Base-by-base conservation (phyloP, 2,888 invertebrate species). In the Polydesmus complanatus region DNA sequence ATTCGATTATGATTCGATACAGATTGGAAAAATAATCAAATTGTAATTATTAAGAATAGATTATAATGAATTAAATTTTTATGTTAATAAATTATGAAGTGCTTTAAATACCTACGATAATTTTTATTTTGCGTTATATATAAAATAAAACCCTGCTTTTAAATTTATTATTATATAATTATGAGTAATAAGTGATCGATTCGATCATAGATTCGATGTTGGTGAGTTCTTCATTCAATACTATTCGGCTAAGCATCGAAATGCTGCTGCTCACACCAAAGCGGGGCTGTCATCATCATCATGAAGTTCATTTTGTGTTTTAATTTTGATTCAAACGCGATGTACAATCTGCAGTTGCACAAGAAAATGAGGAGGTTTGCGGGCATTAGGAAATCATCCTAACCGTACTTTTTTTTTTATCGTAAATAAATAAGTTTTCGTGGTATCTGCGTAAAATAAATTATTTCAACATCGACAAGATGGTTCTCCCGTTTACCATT, bases 391-490 rank as follows among this genome's bases (percentile, higher is more conserved):
- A 56, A 27, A 27, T 14, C 19, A 27, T 56, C 56, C 56, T 56
- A 56, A 56, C 56, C 56, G 5, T 14, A 3, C 27, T 19, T 54
- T 27, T 56, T 18, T 19, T 22, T 27, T 21, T 56, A 21, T 54
- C 25, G 26, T 54, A 21, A 22, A 18, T 27, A 19, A 56, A 21
- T 56, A 37, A 56, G 37, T 37, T 56, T 56, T 56, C 56, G 56
- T 56, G 56, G 56, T 56, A 56, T 56, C 56, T 56, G 27, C 56
- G 56, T 56, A 37, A 51, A 51, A 19, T n/a, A n/a, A 18, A 51
- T 19, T 51, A 5, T 21, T 51, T 19, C 19, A 51, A 51, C 51
- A 51, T 51, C 51, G 51, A 21, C 56, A 56, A 56, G 56, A 56
- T 56, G 56, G 56, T 56, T 56, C 56, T 56, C 56, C 56, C 56